Evolutionary conservation across 1,140 invertebrate species (phyloP), one percentile per base, ranked within the genome.

Genomic region (Trachelipus rathkii): DNA sequence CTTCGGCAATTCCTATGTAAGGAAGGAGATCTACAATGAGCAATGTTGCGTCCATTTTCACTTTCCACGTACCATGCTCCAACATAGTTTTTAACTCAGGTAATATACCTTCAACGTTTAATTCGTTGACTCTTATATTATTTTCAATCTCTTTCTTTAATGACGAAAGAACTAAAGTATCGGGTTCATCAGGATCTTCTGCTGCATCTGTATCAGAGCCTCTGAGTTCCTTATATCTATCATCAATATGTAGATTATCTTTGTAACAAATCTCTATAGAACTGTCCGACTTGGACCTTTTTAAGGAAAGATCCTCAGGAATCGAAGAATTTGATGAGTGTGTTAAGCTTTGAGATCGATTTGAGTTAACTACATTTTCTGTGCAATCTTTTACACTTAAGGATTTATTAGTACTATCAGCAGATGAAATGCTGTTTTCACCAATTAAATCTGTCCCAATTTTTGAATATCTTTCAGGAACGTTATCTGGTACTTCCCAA

Each of bases 141-240:
- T 15, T 19, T 60, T 60, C 50, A 60, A 60, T 19, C 8, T 60
- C 50, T 60, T 60, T 60, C 50, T 60, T 60, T 60, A 60, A 60
- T 15, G 8, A 60, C 2, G 50, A 60, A 8, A 60, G 19, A 19
- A 60, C 11, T 60, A 4, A 4, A 15, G 19, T 4, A 15, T 19
- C 8, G 2, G 2, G 2, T 60, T 60, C 50, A 8, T 15, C 1
- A 60, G 50, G 50, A 4, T 60, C 50, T 1, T 60, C 8, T 19
- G 50, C 50, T 60, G 50, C 11, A 4, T 13, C 50, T 60, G 19
- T 60, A 15, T 15, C 50, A 4, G 11, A 13, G 19, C 8, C 50
- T 60, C 19, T 60, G 8, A 60, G 4, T 60, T 60, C 50, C 19
- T 13, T 15, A 60, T 19, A 60, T 60, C 50, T 13, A 60, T 60